Base-by-base conservation (phyloP, 2,113 vertebrate species). In the Pyxicephalus adspersus region DNA sequence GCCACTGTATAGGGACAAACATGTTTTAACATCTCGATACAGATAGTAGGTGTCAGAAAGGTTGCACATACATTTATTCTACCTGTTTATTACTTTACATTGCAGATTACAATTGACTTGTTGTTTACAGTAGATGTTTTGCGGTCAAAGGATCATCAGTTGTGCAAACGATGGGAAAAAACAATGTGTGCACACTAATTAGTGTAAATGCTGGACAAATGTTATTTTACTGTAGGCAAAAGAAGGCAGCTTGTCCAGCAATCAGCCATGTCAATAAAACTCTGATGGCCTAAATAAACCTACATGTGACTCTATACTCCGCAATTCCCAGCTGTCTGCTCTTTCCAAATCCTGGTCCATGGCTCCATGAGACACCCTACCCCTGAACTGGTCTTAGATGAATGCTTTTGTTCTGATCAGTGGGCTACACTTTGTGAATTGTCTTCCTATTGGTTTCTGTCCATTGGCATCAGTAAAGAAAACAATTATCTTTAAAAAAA, bases 211-310 rank as follows among this genome's bases (percentile, higher is more conserved):
- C 5, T 20, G 45, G 52, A 34, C 63, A 78, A 34, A 78, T 23
- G 68, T 15, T 13, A 8, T 28, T 71, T 19, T 77, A 20, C 15
- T 31, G 63, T 34, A 78, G 3, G 64, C n/a, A 79, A 68, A 79
- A 45, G 52, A 79, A 23, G 60, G 76, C 64, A 45, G 28, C 64
- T 50, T 34, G 16, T 31, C 64, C 22, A 50, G 28, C 25, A 57
- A 57, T 13, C 64, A 58, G 22, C 17, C 23, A 8, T 6, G 38
- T 28, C 22, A 16, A 61, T 61, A 22, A 25, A 22, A 25, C 25
- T 25, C 11, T 20, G 16, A 28, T 18, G 23, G 0, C 16, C 26
- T 5, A 50, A 50, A 58, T 58, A 25, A 25, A 11, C 4, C 2
- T 15, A 15, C 8, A 25, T 3, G 58, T 22, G 22, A 25, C 58